Percentiles rank a stretch among this genome's conserved stretches.
These are phyloP conservation scores for Batillaria attramentaria DNA, from an alignment of 1,140 invertebrate genomes.

Conservation along the genomic window DNA sequence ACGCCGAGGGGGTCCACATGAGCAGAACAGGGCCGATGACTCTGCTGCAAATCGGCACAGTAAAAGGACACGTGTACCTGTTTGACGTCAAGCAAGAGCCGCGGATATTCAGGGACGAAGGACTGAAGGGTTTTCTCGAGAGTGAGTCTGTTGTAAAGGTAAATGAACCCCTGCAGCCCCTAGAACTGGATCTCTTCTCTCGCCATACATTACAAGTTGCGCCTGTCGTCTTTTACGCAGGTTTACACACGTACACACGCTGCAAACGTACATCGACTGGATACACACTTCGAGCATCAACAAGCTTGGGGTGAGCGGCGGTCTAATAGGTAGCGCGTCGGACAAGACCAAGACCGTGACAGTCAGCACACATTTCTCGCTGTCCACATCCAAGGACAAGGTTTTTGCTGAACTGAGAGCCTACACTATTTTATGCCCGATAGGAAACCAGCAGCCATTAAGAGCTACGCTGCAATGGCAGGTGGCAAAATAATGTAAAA, in stretches of 20 bases:
- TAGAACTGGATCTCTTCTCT: background rate
- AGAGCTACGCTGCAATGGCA: background rate
- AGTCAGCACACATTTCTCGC: no score
- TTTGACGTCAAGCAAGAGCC: slow-evolving; percentile 88
- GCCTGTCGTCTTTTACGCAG: background rate
- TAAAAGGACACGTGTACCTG: slow-evolving; percentile 78
- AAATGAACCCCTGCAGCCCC: slow-evolving; percentile 37
- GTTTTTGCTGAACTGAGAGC: background rate
- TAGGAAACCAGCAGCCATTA: background rate
- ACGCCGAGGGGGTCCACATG: slow-evolving; percentile 89
- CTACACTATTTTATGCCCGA: background rate
- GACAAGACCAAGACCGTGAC: no score
- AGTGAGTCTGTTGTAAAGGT: slow-evolving; percentile 89
- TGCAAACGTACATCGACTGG: background rate
- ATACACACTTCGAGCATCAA: no score
- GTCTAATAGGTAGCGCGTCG: no score
- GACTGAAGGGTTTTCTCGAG: slow-evolving; percentile 86
- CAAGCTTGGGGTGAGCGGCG: no score
- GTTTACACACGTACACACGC: background rate
- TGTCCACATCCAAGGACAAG: background rate
- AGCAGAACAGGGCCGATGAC: slow-evolving; percentile 81
- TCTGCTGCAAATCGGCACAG: slow-evolving; percentile 87
- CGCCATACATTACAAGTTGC: background rate
- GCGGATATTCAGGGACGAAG: slow-evolving; percentile 81
- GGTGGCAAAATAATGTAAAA: background rate